Percentiles rank a stretch among this genome's conserved stretches.
Evolutionary conservation across 1,140 invertebrate genomes (phyloP).

Genomic region (Bacillus rossius): DNA sequence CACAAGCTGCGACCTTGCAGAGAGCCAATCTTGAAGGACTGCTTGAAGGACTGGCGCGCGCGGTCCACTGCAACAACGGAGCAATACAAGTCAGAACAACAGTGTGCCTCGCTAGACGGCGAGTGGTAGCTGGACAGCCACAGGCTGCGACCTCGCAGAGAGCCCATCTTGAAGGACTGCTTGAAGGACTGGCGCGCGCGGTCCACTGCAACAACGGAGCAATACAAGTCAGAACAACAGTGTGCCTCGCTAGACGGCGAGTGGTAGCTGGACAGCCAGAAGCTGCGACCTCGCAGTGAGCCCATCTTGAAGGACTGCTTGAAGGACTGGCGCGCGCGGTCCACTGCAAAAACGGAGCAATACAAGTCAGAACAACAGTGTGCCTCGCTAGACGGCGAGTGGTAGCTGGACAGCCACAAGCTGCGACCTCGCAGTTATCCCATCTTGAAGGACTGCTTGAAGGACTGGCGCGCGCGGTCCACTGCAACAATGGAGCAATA

Average conservation of each 20-base stretch:
- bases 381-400: slow-evolving; percentile 42
- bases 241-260: too few relatives aligned
- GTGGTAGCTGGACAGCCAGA: too few relatives aligned
- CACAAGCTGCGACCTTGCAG: slow-evolving; percentile 36
- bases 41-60: slow-evolving; percentile 58
- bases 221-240: too few relatives aligned
- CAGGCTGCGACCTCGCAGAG: slow-evolving; percentile 34
- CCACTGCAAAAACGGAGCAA: too few relatives aligned
- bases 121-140: slow-evolving; percentile 41
- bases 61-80: slow-evolving; percentile 55
- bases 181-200: slow-evolving; percentile 61
- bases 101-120: slow-evolving; percentile 41
- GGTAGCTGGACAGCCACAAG: slow-evolving; percentile 39
- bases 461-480: slow-evolving; percentile 60
- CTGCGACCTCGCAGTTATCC: slow-evolving; percentile 33
- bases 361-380: too few relatives aligned
- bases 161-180: slow-evolving; percentile 34
- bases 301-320: too few relatives aligned
- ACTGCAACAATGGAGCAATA: slow-evolving; percentile 52
- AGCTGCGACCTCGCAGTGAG: too few relatives aligned
- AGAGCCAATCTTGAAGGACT: slow-evolving; percentile 33
- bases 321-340: too few relatives aligned
- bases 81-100: too few relatives aligned
- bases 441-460: slow-evolving; percentile 44
- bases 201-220: slow-evolving; percentile 54